Evolutionary conservation across 2,888 invertebrate species (phyloP).

Genomic region (Drosophila fulvimacula): DNA sequence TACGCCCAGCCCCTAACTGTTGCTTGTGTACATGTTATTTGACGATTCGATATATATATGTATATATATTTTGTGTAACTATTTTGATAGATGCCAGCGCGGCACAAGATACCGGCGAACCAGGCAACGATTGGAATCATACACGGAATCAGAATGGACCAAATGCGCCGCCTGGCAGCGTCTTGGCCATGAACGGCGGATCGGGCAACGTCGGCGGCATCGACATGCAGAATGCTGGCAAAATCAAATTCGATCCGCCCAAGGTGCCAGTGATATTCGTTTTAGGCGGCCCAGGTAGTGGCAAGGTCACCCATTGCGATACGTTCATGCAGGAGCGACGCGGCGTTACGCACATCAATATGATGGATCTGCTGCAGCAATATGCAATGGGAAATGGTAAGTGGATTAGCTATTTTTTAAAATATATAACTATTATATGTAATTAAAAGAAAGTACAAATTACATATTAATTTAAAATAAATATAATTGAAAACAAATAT

Average conservation of each 20-base stretch:
- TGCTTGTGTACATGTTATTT: conserved; percentile 37
- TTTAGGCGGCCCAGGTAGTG: conserved; percentile 97
- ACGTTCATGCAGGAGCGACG: conserved; percentile 94
- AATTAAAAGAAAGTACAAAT: not conserved
- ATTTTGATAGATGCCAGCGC: conserved; percentile 86
- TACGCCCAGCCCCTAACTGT: conserved; percentile 55
- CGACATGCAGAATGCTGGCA: conserved; percentile 92
- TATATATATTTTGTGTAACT: not conserved
- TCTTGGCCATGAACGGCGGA: conserved; percentile 58
- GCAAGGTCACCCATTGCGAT: conserved; percentile 99
- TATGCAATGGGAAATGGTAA: conserved; percentile 95
- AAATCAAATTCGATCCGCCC: conserved; percentile 93
- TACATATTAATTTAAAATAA: not conserved
- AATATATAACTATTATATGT: not conserved
- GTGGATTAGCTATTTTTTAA: not conserved
- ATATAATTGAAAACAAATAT: not conserved
- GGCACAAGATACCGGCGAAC: conserved; percentile 91
- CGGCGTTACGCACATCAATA: conserved; percentile 94
- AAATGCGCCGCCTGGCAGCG: conserved; percentile 63
- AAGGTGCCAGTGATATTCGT: conserved; percentile 95
- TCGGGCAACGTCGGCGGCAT: conserved; percentile 88
- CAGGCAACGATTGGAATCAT: conserved; percentile 85
- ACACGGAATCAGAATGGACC: conserved; percentile 77
- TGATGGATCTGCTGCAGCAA: conserved; percentile 95
- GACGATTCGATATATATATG: not conserved